Evolutionary conservation across 2,113 vertebrate species (phyloP).

Genomic region (Macrotis lagotis): DNA sequence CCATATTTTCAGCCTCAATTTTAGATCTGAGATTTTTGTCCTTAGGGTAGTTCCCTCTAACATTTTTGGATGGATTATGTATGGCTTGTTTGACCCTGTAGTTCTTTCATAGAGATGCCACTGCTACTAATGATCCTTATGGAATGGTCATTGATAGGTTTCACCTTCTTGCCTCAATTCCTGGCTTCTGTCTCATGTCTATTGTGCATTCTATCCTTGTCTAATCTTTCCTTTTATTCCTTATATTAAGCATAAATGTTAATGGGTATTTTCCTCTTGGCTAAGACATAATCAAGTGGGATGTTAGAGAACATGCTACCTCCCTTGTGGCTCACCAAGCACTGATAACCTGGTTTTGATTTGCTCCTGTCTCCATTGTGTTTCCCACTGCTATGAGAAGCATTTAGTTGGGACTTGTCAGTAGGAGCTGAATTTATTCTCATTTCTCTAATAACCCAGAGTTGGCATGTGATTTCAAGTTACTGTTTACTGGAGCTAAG

Average conservation of each 20-base stretch:
- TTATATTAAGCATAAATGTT: background rate
- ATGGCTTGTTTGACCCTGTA: background rate
- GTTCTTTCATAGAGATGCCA: background rate
- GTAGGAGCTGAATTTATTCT: background rate
- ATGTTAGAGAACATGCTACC: background rate
- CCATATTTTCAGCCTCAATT: background rate
- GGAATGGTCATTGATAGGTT: background rate
- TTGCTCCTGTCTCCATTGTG: background rate
- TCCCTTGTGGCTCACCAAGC: background rate
- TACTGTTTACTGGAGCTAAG: background rate
- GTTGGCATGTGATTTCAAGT: background rate
- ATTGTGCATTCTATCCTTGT: background rate
- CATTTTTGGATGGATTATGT: background rate
- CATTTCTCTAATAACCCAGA: background rate
- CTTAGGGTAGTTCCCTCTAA: background rate
- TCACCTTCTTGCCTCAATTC: background rate
- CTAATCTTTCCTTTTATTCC: background rate
- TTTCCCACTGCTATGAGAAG: background rate
- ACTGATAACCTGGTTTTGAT: background rate
- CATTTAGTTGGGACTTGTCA: background rate
- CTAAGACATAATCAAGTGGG: background rate
- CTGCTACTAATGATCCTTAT: background rate
- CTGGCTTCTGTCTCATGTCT: background rate
- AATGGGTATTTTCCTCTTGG: background rate
- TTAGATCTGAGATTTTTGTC: background rate